phyloP scores from a whole-genome alignment of 1,140 invertebrate species.

The Drosophila auraria region DNA sequence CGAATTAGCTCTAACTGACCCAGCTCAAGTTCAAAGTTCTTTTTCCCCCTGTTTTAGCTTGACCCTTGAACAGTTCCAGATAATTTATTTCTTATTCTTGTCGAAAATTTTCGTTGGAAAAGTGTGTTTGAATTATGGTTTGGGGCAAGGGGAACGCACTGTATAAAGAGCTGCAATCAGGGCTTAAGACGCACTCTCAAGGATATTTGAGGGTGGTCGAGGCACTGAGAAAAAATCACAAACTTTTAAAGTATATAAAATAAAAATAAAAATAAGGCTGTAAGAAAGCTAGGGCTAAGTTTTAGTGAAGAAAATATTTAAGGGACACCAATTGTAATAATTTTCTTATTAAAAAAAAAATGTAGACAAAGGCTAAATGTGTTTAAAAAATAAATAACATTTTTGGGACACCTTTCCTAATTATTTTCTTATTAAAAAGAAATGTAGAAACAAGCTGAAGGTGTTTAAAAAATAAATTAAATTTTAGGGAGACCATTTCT shows the following conservation, averaged over 20 bases:
- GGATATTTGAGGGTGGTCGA: not conserved
- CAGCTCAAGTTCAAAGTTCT: conserved; percentile 21
- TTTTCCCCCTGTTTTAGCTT: conserved; percentile 1
- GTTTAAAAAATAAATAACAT: too few relatives aligned
- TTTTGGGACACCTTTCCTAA: too few relatives aligned
- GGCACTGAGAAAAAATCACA: not conserved
- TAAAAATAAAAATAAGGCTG: too few relatives aligned
- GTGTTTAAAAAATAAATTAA: too few relatives aligned
- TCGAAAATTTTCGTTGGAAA: conserved; percentile 12
- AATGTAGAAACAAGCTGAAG: too few relatives aligned
- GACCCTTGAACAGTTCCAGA: conserved; percentile 27
- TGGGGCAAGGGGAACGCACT: not conserved
- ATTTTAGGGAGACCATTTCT: too few relatives aligned
- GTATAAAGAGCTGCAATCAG: conserved; percentile 21
- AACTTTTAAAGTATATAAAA: not conserved
- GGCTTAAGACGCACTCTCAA: not conserved
- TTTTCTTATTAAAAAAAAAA: too few relatives aligned
- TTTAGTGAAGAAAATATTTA: too few relatives aligned
- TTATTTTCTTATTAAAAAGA: too few relatives aligned
- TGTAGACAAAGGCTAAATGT: too few relatives aligned
- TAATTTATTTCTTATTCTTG: conserved; percentile 22
- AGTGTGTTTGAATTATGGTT: conserved; percentile 22
- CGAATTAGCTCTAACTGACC: conserved; percentile 16
- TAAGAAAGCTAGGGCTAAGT: too few relatives aligned
- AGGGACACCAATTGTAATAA: too few relatives aligned